Base-by-base conservation (phyloP, 2,888 invertebrate species). In the Macrophya alboannulata region DNA sequence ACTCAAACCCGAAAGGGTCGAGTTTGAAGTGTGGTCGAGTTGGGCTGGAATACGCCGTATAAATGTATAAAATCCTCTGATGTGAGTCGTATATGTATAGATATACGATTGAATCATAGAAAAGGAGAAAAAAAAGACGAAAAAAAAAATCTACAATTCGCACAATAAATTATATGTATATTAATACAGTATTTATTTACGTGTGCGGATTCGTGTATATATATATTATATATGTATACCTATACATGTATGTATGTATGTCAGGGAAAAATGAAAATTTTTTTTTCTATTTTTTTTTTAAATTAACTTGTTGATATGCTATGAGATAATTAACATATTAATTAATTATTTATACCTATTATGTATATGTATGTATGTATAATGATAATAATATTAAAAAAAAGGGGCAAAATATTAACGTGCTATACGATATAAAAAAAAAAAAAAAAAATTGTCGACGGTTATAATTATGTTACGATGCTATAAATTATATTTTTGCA, bases 251-350 rank as follows among this genome's bases (percentile, higher is more conserved):
- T 31, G 31, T 31, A 31, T 31, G 31, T 31, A 31, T 3, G 31
- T 31, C 3, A 31, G 31, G 31, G 40, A 37, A 12, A 37, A 37
- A 17, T 17, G 71, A 40, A n/a, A n/a, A 43, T 76, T 76, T 45
- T 31, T 48, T 31, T 48, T 76, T 21, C 48, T 71, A 55, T 55
- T 55, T 55, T 90, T 90, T 87, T 88, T 88, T 88, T 88, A 87
- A 31, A 31, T 87, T 86, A 88, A 87, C 87, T 87, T 87, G 88
- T 87, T 88, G 88, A 86, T 87, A 86, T 89, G 76, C 77, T 62
- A 5, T 62, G 25, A 62, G 12, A 62, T 62, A 21, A 62, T 10
- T 62, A 62, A 21, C 21, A 62, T 25, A 62, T 25, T 55, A 72
- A 62, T 25, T 55, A 72, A 59, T 62, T 4, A 59, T 68, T 55